Conservation (phyloP, 2,113 vertebrate species). For the Alligator mississippiensis region DNA sequence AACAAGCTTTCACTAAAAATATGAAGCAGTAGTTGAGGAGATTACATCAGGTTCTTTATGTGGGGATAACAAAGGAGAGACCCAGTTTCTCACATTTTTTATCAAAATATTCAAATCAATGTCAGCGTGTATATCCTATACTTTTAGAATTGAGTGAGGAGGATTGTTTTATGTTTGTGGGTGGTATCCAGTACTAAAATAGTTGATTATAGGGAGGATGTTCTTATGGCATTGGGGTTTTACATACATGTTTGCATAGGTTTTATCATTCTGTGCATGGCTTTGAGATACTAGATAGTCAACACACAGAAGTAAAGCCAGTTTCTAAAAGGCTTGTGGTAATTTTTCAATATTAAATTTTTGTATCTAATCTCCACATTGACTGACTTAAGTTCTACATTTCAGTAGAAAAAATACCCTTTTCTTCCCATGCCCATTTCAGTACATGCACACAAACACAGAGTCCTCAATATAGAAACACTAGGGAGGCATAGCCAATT, state of each 20-base stretch:
- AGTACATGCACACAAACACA: conserved; percentile 40
- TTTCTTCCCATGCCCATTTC: conserved; percentile 54
- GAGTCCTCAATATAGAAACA: conserved; percentile 47
- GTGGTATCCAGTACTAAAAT: neutral
- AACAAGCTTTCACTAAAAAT: neutral
- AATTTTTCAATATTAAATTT: conserved; percentile 52
- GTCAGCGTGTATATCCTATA: neutral
- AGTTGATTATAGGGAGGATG: neutral
- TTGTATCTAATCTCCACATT: conserved; percentile 24
- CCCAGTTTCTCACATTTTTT: neutral
- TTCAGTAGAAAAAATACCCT: conserved; percentile 52
- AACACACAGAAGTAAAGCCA: neutral
- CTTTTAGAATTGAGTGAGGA: neutral
- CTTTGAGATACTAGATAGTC: neutral
- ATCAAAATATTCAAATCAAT: neutral
- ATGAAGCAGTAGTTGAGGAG: neutral
- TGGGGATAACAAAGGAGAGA: neutral
- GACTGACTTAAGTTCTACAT: conserved; percentile 58
- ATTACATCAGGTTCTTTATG: neutral
- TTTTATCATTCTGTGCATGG: neutral
- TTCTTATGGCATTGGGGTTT: neutral
- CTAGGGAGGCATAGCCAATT: neutral
- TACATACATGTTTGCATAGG: neutral
- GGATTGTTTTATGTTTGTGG: neutral
- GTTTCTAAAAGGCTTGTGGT: conserved; percentile 27